Evolutionary conservation across 2,888 invertebrate genomes (phyloP).

Genomic region (Drosophila mimetica): DNA sequence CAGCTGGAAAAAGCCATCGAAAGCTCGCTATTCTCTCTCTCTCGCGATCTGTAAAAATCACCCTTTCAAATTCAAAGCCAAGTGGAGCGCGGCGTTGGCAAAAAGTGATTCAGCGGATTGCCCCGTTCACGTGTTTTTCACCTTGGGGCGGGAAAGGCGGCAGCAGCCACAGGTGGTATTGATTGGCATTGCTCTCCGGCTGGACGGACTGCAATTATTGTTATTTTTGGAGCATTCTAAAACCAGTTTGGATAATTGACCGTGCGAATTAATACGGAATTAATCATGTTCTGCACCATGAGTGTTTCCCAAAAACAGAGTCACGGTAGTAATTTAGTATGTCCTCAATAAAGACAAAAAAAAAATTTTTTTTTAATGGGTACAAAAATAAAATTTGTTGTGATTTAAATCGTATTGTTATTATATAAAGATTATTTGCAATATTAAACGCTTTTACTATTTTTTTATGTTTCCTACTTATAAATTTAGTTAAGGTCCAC

Average conservation of each 20-base stretch:
- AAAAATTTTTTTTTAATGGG: neutral
- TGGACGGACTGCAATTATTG: constrained; percentile 19
- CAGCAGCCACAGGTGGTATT: constrained; percentile 53
- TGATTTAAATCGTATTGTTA: no score
- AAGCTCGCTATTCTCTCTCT: constrained; percentile 17
- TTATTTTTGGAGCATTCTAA: constrained; percentile 68
- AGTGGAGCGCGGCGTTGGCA: constrained; percentile 56
- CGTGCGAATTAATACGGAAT: constrained; percentile 13
- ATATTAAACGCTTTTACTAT: no score
- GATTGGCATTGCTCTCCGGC: constrained; percentile 20
- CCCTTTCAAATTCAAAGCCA: constrained; percentile 65
- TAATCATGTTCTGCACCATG: constrained; percentile 13
- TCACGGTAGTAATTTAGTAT: neutral
- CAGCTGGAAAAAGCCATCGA: constrained; percentile 48
- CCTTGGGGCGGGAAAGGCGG: constrained; percentile 73
- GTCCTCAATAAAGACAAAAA: no score
- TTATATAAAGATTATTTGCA: no score
- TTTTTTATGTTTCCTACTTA: no score
- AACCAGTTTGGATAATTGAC: constrained; percentile 48
- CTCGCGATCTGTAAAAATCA: constrained; percentile 35
- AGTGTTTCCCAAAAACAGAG: constrained; percentile 2
- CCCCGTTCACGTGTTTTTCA: constrained; percentile 66
- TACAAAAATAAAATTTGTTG: neutral
- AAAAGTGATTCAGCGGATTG: constrained; percentile 62
- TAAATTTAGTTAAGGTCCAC: neutral